Evolutionary conservation across 2,888 invertebrate species (phyloP), one percentile per base, ranked within the genome.

Genomic region (Scrobipalpa atriplicella): DNA sequence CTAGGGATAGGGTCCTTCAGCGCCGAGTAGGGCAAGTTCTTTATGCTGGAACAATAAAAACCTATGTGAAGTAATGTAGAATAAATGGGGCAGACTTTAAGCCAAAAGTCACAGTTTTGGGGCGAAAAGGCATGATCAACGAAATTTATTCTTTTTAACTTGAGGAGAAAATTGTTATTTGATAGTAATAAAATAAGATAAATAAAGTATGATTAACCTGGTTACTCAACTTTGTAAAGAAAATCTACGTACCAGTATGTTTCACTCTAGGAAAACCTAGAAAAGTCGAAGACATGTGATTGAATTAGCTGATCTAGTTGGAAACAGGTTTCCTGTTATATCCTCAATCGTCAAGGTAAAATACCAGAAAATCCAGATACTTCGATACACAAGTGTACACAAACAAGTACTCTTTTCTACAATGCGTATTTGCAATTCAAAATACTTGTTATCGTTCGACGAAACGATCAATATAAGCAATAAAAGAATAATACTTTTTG

Each of bases 1-100:
- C 90, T 76, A 93, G 84, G 69, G 93, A 93, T 64, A 93, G 78
- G 2, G 93, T 93, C 85, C n/a, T 93, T 92, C 75, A 93, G 81
- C 47, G 93, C 90, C 68, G 90, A 90, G 87, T 85, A 87, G 66
- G 90, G 90, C 51, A 93, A 81, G 73, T 75, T 89, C 74, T 91
- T 92, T 68, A 93, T 78, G 73, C 93, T 93, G 84, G 68, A 58
- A 66, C 72, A 77, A 62, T 70, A 69, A 8, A 10, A 36, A n/a
- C n/a, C n/a, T n/a, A n/a, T n/a, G n/a, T n/a, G 16, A 10, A 38
- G 16, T 11, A 38, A 56, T 13, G 54, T 19, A 13, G 29, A 10
- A 10, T 0, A 13, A 13, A 21, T 47, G 16, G 8, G 16, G n/a
- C 47, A n/a, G 3, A n/a, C 5, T n/a, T 47, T 5, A 16, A 47